Evolutionary conservation across 2,888 invertebrate genomes (phyloP).

Genomic region (Pherbina coryleti): DNA sequence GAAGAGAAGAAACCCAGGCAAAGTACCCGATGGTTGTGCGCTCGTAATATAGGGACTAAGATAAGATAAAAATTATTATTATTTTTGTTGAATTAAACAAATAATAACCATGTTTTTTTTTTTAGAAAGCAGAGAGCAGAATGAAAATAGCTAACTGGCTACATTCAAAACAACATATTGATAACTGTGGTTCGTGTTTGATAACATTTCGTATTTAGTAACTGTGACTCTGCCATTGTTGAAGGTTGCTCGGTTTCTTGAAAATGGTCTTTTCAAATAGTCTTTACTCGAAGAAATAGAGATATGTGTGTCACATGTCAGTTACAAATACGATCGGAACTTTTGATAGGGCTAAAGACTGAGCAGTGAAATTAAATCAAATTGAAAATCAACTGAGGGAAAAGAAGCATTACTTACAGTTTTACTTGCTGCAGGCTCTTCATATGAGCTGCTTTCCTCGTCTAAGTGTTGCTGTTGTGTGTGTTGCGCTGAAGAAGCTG

Average conservation of each 20-base stretch:
- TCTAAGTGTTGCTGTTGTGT: not conserved
- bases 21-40: slow-evolving; percentile 9
- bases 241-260: slow-evolving; percentile 10
- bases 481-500: slow-evolving; percentile 53
- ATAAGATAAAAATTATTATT: slow-evolving; percentile 50
- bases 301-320: no score
- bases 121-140: not conserved
- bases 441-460: slow-evolving; percentile 23
- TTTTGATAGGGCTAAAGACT: not conserved
- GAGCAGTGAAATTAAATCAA: not conserved
- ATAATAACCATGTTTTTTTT: not conserved
- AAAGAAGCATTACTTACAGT: slow-evolving; percentile 8
- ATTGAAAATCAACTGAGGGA: not conserved
- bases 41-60: slow-evolving; percentile 36
- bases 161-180: not conserved
- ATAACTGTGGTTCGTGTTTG: not conserved
- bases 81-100: slow-evolving; percentile 23
- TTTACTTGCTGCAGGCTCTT: slow-evolving; percentile 31
- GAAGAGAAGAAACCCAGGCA: slow-evolving; percentile 38
- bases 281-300: not conserved
- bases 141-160: not conserved
- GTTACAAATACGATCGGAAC: no score
- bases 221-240: not conserved
- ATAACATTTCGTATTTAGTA: slow-evolving; percentile 20
- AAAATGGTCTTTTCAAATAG: not conserved